phyloP scores from a whole-genome alignment of 2,888 invertebrate species.

The Galeruca laticollis region DNA sequence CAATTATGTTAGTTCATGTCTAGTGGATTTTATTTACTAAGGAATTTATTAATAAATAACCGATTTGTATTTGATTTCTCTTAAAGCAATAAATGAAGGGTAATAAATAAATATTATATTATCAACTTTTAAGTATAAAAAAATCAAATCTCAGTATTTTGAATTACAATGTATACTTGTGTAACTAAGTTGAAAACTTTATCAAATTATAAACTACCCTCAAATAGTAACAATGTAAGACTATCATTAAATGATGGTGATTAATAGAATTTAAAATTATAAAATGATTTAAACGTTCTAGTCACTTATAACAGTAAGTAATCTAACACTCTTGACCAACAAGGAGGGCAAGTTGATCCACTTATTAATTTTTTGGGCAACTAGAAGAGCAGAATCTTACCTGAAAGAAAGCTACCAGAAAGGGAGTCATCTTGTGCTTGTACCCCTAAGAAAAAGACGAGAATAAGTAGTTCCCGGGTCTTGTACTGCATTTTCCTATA shows the following conservation, averaged over 20 bases:
- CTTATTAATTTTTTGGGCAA: conserved; percentile 35
- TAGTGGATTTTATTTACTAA: not conserved
- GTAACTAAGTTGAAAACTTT: too few species aligned
- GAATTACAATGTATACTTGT: too few species aligned
- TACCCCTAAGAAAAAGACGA: conserved; percentile 57
- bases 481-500: conserved; percentile 47
- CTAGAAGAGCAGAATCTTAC: conserved; percentile 65
- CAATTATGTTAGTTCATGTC: not conserved
- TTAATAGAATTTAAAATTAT: not conserved
- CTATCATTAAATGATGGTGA: not conserved
- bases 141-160: too few species aligned
- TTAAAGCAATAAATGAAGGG: too few species aligned
- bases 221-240: not conserved
- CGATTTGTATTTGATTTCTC: too few species aligned
- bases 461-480: conserved; percentile 52
- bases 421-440: conserved; percentile 79
- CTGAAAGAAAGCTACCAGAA: conserved; percentile 85
- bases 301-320: conserved; percentile 44
- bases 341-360: conserved; percentile 40
- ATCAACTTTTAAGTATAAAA: too few species aligned
- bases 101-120: too few species aligned
- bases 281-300: not conserved
- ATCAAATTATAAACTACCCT: not conserved
- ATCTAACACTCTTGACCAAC: conserved; percentile 40
- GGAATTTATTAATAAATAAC: not conserved